Conservation (phyloP, 2,797 vertebrate species). For the Chloroceryle inda region DNA sequence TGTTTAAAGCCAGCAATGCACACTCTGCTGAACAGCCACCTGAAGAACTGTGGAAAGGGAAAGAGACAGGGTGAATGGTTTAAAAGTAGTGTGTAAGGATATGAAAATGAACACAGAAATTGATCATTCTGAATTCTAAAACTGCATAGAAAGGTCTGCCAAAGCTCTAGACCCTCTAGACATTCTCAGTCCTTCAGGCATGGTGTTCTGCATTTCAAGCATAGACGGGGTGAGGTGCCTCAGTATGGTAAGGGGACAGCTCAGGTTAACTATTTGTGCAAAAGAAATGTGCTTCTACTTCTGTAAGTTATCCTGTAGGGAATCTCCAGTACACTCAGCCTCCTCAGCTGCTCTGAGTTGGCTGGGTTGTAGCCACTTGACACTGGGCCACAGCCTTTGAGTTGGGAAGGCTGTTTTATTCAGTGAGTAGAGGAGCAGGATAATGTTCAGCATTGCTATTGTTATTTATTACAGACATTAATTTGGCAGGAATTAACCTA, state of each 20-base stretch:
- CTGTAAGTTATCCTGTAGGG: not conserved
- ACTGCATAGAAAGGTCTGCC: not conserved
- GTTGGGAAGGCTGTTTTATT: constrained; percentile 33
- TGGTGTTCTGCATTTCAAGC: not conserved
- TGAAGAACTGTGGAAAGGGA: constrained; percentile 1
- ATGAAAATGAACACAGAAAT: not conserved
- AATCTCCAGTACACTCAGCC: not conserved
- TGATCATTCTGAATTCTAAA: not conserved
- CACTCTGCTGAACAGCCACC: not conserved
- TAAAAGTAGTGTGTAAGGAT: not conserved
- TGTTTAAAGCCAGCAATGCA: not conserved
- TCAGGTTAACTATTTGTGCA: not conserved
- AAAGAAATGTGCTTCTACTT: not conserved
- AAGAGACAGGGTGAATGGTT: not conserved
- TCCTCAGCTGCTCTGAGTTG: constrained; percentile 27
- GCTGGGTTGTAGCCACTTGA: constrained; percentile 28
- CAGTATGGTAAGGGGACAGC: not conserved
- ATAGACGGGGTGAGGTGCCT: not conserved
- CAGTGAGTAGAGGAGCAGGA: constrained; percentile 48
- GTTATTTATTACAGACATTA: constrained; percentile 64
- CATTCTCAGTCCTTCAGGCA: not conserved
- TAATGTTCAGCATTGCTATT: constrained; percentile 26
- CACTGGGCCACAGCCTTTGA: constrained; percentile 10
- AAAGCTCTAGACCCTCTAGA: not conserved
- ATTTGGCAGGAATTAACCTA: constrained; percentile 51